Base-by-base conservation (phyloP, 2,113 vertebrate genomes). In the Paratilapia polleni region DNA sequence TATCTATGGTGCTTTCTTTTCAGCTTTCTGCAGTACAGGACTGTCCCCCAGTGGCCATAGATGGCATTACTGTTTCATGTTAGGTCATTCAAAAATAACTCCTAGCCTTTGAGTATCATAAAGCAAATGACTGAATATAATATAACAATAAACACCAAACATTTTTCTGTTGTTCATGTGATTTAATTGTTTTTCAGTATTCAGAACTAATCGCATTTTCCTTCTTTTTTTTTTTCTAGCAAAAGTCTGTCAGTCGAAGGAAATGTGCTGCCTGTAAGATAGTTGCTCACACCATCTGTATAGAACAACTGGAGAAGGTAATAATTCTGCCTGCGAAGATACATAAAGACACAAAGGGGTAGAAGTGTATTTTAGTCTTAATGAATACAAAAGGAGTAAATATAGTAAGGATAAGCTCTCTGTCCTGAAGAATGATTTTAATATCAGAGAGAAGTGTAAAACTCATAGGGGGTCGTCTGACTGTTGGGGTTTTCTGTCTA, bases 221-320 rank as follows among this genome's bases (percentile, higher is more conserved):
- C 2, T 26, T 22, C 13, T 34, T 49, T 47, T 0, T 60, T 10
- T 34, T 12, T 77, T 8, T 58, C 22, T 77, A 97, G 97, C 98
- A 98, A 96, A 99, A 98, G 85, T 98, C 98, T 4, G 94, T 97
- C 54, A 96, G 97, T 43, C 96, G 97, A 62, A 97, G 95, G 84
- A 99, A 98, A 88, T 99, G 98, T 84, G 97, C 97, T 8, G 98
- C 97, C 75, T 99, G 98, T 93, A 98, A 98, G 95, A 99, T 99
- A 0, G 96, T 99, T 3, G 97, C 97, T 83, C 98, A 99, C 86
- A 97, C 96, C 1, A 93, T 96, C 86, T 99, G 98, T 85, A 98
- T 98, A 0, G 97, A 97, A 73, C 97, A 98, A 83, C 95, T 99
- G 83, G 98, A 98, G 87, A 98, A 98, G 95, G 98, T 99, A 92